Evolutionary conservation across 2,113 vertebrate species (phyloP).

Genomic region (Prunella himalayana): DNA sequence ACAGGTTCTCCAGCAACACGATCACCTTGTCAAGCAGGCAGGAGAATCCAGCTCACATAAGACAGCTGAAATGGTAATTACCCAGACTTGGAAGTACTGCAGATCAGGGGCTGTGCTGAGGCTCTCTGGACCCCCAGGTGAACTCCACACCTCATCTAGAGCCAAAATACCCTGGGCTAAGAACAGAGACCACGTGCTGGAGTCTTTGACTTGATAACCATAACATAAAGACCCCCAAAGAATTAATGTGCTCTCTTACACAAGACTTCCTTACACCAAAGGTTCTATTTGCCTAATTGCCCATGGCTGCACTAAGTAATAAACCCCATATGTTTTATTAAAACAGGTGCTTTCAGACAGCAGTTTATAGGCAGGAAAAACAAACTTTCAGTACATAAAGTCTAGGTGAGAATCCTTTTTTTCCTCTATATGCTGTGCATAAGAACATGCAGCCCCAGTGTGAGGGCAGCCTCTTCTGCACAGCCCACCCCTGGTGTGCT

Average conservation of each 20-base stretch:
- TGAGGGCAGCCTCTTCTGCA: background rate
- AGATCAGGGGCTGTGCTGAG: background rate
- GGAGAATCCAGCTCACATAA: background rate
- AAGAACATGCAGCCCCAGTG: background rate
- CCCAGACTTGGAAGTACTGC: background rate
- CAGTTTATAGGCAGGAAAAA: background rate
- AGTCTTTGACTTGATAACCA: no score
- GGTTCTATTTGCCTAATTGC: background rate
- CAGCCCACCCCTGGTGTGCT: background rate
- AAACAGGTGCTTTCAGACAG: background rate
- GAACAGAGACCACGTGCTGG: rapidly evolving
- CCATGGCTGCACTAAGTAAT: background rate
- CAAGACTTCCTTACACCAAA: background rate
- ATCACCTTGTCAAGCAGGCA: background rate
- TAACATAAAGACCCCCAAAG: no score
- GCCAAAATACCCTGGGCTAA: background rate
- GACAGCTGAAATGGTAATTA: background rate
- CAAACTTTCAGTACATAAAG: background rate
- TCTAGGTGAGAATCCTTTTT: background rate
- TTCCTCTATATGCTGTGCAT: rapidly evolving
- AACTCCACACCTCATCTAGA: background rate
- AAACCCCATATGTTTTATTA: background rate
- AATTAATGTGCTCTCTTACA: background rate
- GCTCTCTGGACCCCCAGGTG: rapidly evolving
- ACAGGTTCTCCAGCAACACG: background rate